phyloP scores from a whole-genome alignment of 2,113 vertebrate genomes.

The Pitta sordida region DNA sequence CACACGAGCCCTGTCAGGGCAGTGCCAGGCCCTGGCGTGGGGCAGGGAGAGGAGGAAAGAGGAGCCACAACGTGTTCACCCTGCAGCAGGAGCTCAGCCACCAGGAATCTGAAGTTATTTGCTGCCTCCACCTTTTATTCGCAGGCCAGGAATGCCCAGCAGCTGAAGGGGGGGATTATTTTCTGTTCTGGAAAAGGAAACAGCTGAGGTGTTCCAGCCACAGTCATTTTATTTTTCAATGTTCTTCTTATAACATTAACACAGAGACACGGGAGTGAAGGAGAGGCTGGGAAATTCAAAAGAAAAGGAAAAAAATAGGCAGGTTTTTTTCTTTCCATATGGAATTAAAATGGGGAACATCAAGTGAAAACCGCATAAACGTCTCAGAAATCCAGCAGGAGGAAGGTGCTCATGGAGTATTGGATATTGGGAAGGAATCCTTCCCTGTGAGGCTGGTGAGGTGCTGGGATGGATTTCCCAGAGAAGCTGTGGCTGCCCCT shows the following conservation, averaged over 20 bases:
- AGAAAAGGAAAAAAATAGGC: too few relatives aligned
- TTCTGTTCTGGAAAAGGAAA: background rate
- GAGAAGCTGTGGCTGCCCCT: background rate
- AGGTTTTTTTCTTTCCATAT: background rate
- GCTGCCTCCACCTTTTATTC: background rate
- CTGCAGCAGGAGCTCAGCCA: background rate
- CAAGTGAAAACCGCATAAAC: background rate
- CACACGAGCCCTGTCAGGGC: accelerated
- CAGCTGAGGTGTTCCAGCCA: background rate
- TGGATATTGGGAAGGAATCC: background rate
- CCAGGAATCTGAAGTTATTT: background rate
- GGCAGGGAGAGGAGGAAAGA: background rate
- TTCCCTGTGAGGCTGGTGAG: background rate
- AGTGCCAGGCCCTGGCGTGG: background rate
- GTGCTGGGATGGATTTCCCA: background rate
- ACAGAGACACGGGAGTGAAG: background rate
- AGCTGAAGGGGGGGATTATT: background rate
- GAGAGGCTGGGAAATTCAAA: background rate
- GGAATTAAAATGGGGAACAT: background rate
- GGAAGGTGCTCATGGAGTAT: background rate
- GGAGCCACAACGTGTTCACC: background rate
- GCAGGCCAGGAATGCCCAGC: background rate
- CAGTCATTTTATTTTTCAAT: too few relatives aligned
- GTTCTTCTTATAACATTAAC: background rate
- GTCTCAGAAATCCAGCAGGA: background rate